phyloP scores from a whole-genome alignment of 2,888 invertebrate genomes.

The Latrodectus elegans region DNA sequence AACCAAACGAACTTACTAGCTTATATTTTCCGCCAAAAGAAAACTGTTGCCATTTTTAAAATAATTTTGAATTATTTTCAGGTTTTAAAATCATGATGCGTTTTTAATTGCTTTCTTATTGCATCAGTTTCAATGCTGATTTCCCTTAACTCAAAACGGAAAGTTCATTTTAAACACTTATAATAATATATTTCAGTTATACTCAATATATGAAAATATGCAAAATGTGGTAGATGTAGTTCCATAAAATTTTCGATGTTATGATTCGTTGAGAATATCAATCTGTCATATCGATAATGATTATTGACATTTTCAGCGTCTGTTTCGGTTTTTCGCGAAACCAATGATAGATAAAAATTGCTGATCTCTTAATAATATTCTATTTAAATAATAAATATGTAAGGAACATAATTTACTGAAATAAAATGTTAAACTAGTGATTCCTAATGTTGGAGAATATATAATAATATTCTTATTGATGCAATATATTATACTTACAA shows the following conservation, averaged over 20 bases:
- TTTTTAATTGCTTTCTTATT: too few relatives aligned
- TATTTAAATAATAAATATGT: neutral
- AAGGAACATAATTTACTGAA: neutral
- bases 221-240: constrained; percentile 29
- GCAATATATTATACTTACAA: neutral
- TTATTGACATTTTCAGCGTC: constrained; percentile 66
- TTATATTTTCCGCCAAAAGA: too few relatives aligned
- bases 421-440: neutral
- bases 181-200: neutral
- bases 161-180: neutral
- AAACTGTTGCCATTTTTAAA: too few relatives aligned
- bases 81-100: too few relatives aligned
- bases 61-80: too few relatives aligned
- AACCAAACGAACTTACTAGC: too few relatives aligned
- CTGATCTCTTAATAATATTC: neutral
- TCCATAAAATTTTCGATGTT: constrained; percentile 50
- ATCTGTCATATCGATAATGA: constrained; percentile 58
- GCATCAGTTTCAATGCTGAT: too few relatives aligned
- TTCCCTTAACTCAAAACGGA: too few relatives aligned
- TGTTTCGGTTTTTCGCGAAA: constrained; percentile 1
- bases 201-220: neutral
- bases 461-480: neutral
- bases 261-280: constrained; percentile 52
- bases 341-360: neutral
- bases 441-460: neutral